Evolutionary conservation across 2,888 invertebrate species (phyloP).

Genomic region (Cyaniris semiargus): DNA sequence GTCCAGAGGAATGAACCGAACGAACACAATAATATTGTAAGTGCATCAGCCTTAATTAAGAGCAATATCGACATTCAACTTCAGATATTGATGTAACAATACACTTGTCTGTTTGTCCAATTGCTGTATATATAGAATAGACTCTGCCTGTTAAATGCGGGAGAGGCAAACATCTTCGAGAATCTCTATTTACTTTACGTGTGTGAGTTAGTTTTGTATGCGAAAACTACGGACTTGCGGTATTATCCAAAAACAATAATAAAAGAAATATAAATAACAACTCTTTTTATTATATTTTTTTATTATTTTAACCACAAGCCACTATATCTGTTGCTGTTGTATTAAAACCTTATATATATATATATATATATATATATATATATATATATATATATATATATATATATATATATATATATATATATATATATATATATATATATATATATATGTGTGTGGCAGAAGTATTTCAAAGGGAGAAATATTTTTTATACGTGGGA

Average conservation of each 20-base stretch:
- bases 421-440: too few species aligned
- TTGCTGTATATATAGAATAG: background rate
- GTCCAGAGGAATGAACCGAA: background rate
- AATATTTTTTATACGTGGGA: too few species aligned
- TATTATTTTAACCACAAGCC: too few species aligned
- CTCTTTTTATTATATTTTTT: too few species aligned
- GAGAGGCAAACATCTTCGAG: slow-evolving; percentile 9
- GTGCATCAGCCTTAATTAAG: background rate
- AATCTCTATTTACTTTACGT: background rate
- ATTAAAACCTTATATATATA: too few species aligned
- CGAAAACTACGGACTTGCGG: background rate
- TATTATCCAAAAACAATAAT: background rate
- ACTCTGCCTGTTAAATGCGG: background rate
- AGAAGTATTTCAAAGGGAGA: too few species aligned
- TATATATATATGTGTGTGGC: too few species aligned
- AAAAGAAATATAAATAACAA: too few species aligned
- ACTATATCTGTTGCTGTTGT: too few species aligned
- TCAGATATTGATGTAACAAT: background rate
- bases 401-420: too few species aligned
- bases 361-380: too few species aligned
- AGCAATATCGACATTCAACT: background rate
- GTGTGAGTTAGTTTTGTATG: background rate
- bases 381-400: too few species aligned
- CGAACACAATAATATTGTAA: background rate
- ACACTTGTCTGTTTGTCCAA: background rate